Percentiles rank a stretch among this genome's conserved stretches.
Evolutionary conservation across 2,888 invertebrate genomes (phyloP).

Genomic region (Drosophila phalerata): DNA sequence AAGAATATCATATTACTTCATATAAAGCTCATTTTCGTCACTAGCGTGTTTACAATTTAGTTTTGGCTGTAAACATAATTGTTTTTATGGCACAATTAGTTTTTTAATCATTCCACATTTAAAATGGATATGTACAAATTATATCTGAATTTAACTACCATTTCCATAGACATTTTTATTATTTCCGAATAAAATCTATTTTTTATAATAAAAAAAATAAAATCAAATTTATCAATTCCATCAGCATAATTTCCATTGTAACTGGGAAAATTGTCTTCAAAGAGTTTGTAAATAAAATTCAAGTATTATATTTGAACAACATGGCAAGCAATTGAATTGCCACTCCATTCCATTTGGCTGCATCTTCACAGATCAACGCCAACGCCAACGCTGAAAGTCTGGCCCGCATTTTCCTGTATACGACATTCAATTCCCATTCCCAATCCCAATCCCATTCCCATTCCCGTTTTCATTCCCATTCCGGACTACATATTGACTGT

Average conservation of each 20-base stretch:
- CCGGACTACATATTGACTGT: constrained; percentile 32
- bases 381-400: constrained; percentile 45
- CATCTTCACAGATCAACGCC: constrained; percentile 48
- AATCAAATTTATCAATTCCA: background rate
- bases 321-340: constrained; percentile 6
- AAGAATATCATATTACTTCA: background rate
- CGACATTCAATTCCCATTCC: constrained; percentile 40
- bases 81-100: too few species aligned
- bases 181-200: background rate
- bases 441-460: constrained; percentile 27
- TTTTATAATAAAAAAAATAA: too few species aligned
- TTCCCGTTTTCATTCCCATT: constrained; percentile 8
- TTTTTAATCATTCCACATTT: too few species aligned
- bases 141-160: background rate
- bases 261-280: background rate
- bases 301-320: background rate
- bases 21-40: background rate
- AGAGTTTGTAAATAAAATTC: background rate
- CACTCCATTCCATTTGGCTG: constrained; percentile 46
- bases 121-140: background rate
- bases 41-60: background rate
- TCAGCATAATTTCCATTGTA: background rate
- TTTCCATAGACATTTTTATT: background rate
- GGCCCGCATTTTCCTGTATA: constrained; percentile 52
- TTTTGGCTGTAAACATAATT: background rate